Percentiles rank a stretch among this genome's conserved stretches.
phyloP scores from a whole-genome alignment of 2,113 vertebrate genomes.

The Sphyrna mokarran region DNA sequence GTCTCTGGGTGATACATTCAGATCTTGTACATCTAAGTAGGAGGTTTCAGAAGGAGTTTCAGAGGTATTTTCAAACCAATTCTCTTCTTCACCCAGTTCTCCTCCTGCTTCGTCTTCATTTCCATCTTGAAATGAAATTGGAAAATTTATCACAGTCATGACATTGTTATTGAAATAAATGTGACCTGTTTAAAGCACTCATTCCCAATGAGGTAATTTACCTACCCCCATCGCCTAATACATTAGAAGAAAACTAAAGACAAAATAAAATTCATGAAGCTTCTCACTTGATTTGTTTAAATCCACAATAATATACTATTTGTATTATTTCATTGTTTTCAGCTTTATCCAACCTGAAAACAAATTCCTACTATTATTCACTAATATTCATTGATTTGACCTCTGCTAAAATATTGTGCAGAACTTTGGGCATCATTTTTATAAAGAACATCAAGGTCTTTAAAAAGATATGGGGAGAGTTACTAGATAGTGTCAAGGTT shows the following conservation, averaged over 20 bases:
- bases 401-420: neutral
- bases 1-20: constrained; percentile 72
- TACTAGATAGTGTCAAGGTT: neutral
- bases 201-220: neutral
- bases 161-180: neutral
- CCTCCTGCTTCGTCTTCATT: constrained; percentile 78
- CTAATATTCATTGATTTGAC: neutral
- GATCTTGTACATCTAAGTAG: constrained; percentile 86
- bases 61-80: constrained; percentile 90
- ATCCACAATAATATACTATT: neutral
- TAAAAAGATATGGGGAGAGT: neutral
- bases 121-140: constrained; percentile 67
- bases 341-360: neutral
- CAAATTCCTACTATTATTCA: neutral
- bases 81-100: constrained; percentile 81
- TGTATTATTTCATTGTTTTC: neutral
- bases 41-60: constrained; percentile 93
- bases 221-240: neutral
- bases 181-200: neutral
- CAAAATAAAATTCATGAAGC: neutral
- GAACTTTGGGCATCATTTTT: neutral
- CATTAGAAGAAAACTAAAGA: neutral
- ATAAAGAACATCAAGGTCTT: neutral
- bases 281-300: neutral
- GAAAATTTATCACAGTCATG: neutral